Conservation (phyloP, 2,113 vertebrate genomes). For the Hyla sarda region DNA sequence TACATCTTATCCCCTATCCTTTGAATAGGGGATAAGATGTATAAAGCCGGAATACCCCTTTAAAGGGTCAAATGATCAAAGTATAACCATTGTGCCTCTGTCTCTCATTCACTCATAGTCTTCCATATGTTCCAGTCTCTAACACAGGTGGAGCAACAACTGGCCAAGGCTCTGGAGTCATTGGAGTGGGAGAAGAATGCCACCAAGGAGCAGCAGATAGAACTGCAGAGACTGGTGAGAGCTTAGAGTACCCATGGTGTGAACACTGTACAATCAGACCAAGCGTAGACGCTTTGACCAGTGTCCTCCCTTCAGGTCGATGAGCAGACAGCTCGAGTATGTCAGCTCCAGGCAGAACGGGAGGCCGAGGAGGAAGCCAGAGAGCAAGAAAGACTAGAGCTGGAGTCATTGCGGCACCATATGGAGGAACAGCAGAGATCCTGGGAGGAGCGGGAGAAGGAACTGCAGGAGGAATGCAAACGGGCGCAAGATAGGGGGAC, state of each 20-base stretch:
- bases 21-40: no score
- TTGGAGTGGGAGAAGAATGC: constrained; percentile 70
- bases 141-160: constrained; percentile 67
- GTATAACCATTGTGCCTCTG: background rate
- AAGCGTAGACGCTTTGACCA: no score
- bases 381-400: constrained; percentile 60
- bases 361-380: constrained; percentile 62
- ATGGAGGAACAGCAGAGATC: constrained; percentile 66
- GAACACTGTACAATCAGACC: background rate
- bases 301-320: constrained; percentile 63
- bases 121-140: constrained; percentile 64
- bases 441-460: constrained; percentile 64
- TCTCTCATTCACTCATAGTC: background rate
- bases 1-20: no score
- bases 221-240: constrained; percentile 71
- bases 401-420: constrained; percentile 62
- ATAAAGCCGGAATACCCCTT: no score
- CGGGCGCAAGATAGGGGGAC: constrained; percentile 61
- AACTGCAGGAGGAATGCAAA: constrained; percentile 66
- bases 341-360: constrained; percentile 63
- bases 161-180: constrained; percentile 69
- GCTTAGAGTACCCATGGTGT: background rate
- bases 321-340: constrained; percentile 61
- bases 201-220: constrained; percentile 63
- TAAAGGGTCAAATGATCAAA: no score